Conservation (phyloP, 1,140 invertebrate species). For the Brachionus sp. region DNA sequence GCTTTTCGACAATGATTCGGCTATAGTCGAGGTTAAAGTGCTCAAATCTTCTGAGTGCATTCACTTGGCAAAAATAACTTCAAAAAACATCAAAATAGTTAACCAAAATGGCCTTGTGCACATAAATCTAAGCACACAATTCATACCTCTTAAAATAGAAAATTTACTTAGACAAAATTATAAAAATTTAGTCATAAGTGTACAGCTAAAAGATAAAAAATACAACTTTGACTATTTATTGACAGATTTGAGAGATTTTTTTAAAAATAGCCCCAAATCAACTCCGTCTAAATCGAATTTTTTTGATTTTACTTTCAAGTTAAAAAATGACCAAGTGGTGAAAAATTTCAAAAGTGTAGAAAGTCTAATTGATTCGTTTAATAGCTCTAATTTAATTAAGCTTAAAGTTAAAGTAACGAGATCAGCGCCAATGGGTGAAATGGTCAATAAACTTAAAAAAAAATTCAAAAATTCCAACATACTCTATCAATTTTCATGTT, state of each 20-base stretch:
- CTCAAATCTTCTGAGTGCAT: background rate
- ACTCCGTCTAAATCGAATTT: slow-evolving; percentile 4
- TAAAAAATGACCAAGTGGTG: background rate
- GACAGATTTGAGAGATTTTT: background rate
- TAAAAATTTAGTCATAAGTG: background rate
- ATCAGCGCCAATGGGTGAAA: background rate
- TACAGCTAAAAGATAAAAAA: background rate
- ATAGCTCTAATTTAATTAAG: background rate
- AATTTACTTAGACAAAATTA: background rate
- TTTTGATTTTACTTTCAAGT: slow-evolving; percentile 6
- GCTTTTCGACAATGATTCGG: background rate
- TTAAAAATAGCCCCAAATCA: background rate
- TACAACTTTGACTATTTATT: background rate
- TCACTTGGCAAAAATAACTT: background rate
- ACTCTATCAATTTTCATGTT: background rate
- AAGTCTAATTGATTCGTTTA: background rate
- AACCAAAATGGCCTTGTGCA: background rate
- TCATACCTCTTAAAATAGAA: background rate
- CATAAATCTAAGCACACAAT: background rate
- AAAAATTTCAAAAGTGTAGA: background rate
- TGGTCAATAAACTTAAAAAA: background rate
- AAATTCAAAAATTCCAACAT: background rate
- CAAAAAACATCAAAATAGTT: background rate
- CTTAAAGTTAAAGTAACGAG: background rate
- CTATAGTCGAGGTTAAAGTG: background rate